A percentile compares a stretch with the other conserved stretches of the same genome.
These are phyloP conservation scores for Acronicta aceris DNA, from an alignment of 2,888 invertebrate genomes.

Conservation along the genomic window DNA sequence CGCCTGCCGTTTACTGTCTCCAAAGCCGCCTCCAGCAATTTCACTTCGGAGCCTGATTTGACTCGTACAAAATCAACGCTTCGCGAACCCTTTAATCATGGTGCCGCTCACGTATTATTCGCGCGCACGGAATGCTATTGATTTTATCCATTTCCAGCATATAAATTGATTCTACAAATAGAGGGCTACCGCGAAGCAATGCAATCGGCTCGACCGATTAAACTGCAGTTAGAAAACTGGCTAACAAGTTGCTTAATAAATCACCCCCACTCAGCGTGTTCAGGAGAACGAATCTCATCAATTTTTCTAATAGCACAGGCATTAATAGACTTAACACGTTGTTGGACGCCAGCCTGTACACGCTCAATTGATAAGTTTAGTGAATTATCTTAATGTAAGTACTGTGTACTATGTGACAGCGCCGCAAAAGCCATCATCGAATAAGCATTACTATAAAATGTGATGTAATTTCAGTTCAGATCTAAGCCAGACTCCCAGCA, in stretches of 20 bases:
- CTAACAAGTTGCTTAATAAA: constrained; percentile 4
- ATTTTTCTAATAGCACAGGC: neutral
- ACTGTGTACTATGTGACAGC: neutral
- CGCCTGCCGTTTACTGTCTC: constrained; percentile 1
- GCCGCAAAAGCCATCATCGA: no score
- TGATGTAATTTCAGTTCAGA: no score
- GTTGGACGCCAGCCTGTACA: neutral
- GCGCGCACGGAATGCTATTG: constrained; percentile 39
- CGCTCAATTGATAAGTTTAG: neutral
- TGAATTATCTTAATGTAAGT: neutral
- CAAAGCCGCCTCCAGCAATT: neutral
- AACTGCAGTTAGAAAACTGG: neutral
- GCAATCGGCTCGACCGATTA: constrained; percentile 3
- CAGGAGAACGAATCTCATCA: neutral
- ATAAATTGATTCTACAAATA: constrained; percentile 21
- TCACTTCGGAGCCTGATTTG: constrained; percentile 11
- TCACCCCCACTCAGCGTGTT: neutral
- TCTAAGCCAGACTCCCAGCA: no score
- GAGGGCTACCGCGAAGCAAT: constrained; percentile 8
- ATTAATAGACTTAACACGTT: neutral
- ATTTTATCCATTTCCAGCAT: constrained; percentile 46
- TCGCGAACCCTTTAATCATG: constrained; percentile 23
- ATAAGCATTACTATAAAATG: no score
- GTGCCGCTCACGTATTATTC: constrained; percentile 23
- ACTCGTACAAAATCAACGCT: constrained; percentile 13